phyloP scores from a whole-genome alignment of 64 coral and sea anemone species.

The Exaiptasia diaphana region DNA sequence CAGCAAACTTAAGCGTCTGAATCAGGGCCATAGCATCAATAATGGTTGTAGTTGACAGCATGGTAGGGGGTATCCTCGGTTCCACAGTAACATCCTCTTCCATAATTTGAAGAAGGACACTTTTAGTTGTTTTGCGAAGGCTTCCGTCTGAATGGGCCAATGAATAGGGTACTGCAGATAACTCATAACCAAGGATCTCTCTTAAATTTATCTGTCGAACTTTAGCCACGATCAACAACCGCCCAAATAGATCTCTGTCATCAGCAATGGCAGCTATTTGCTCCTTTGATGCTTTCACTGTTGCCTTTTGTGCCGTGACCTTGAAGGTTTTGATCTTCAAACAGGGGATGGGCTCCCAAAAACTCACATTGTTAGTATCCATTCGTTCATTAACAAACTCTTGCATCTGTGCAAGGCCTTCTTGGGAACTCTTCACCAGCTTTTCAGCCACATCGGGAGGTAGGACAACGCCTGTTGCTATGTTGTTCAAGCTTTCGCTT shows the following conservation, averaged over 20 bases:
- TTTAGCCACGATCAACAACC: slow-evolving; percentile 28
- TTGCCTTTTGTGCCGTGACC: background rate
- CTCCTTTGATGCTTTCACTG: background rate
- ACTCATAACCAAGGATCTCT: slow-evolving; percentile 61
- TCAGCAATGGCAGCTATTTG: slow-evolving; percentile 8
- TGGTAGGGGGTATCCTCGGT: slow-evolving; percentile 29
- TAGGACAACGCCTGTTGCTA: slow-evolving; percentile 56
- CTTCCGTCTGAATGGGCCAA: slow-evolving; percentile 55
- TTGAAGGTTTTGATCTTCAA: slow-evolving; percentile 9
- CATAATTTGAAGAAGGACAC: slow-evolving; percentile 37
- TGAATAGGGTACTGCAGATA: slow-evolving; percentile 38
- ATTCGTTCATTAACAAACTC: slow-evolving; percentile 21
- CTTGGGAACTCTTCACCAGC: background rate
- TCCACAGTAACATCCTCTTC: slow-evolving; percentile 34
- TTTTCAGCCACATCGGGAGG: slow-evolving; percentile 31
- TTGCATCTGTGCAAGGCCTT: background rate
- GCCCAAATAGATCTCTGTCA: slow-evolving; percentile 30
- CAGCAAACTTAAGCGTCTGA: slow-evolving; percentile 57
- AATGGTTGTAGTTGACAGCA: slow-evolving; percentile 5
- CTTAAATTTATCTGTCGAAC: slow-evolving; percentile 44
- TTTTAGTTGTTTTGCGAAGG: slow-evolving; percentile 59
- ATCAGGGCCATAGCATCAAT: slow-evolving; percentile 79
- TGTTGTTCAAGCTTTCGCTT: slow-evolving; percentile 10
- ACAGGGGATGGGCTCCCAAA: slow-evolving; percentile 14
- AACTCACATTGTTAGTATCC: slow-evolving; percentile 23